Base-by-base conservation (phyloP, 2,797 vertebrate species). In the Crossoptilon crossoptilon region DNA sequence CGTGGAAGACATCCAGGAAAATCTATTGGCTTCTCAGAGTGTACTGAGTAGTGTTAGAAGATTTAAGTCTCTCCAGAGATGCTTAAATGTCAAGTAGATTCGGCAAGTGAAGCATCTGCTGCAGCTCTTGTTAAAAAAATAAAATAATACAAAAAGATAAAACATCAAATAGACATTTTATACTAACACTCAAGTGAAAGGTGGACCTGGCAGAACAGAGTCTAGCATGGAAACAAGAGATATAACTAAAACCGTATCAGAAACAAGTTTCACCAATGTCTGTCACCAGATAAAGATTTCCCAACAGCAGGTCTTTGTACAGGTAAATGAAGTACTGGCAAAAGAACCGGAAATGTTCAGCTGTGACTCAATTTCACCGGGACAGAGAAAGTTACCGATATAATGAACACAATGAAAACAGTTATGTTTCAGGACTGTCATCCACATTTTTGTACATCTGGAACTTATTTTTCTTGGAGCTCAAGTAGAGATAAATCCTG, bases 1-100 rank as follows among this genome's bases (percentile, higher is more conserved):
- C 79, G 81, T 97, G 96, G 97, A 97, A 95, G 66, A 78, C 66
- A 70, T 97, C 96, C 96, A 97, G 97, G 97, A 97, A 97, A 97
- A 96, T 96, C 90, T 95, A 91, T 46, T 96, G 94, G 95, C 39
- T 5, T 67, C 88, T 94, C 66, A 92, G 85, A 92, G 84, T 84
- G 87, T 90, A 94, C 90, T 60, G 90, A 95, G 80, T 89, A 90
- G 95, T 91, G 95, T 92, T 95, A 95, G 75, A 96, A 91, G 94
- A 96, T 97, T 96, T 97, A 96, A 96, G 68, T 94, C 64, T 96
- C 97, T 96, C 96, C 74, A 91, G 95, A 96, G 96, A 95, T 87
- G 21, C 70, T 93, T 97, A 96, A 96, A 95, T 95, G 90, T 94
- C 88, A 86, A 60, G 75, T 88, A 80, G 88, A 87, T 93, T 91